phyloP scores from a whole-genome alignment of 2,113 vertebrate genomes.

The Sminthopsis crassicaudata region DNA sequence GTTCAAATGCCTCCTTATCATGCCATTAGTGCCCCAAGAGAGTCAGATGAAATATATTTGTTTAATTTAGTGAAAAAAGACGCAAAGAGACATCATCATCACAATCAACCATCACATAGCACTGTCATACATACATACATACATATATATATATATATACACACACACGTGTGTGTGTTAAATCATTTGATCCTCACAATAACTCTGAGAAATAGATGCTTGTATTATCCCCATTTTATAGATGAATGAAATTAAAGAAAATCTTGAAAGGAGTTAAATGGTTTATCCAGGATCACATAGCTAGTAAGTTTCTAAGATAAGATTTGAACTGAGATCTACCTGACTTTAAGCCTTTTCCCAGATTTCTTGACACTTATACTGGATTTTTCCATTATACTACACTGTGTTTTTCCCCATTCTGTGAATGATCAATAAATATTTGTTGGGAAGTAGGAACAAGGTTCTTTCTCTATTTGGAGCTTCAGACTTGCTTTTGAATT shows the following conservation, averaged over 20 bases:
- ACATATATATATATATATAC: too few relatives aligned
- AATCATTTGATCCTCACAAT: not conserved
- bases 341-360: not conserved
- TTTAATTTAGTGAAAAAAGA: not conserved
- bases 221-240: not conserved
- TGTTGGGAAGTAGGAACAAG: not conserved
- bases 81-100: not conserved
- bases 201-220: not conserved
- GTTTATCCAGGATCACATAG: not conserved
- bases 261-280: not conserved
- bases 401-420: not conserved
- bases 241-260: not conserved
- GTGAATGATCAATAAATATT: not conserved
- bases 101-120: not conserved
- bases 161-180: not conserved
- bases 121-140: not conserved
- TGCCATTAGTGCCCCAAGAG: not conserved
- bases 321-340: not conserved
- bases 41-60: not conserved
- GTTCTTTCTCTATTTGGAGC: not conserved
- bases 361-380: not conserved
- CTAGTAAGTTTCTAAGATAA: not conserved
- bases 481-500: not conserved
- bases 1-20: not conserved
- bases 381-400: not conserved